Evolutionary conservation across 2,113 vertebrate genomes (phyloP).

Genomic region (Mirza zaza): DNA sequence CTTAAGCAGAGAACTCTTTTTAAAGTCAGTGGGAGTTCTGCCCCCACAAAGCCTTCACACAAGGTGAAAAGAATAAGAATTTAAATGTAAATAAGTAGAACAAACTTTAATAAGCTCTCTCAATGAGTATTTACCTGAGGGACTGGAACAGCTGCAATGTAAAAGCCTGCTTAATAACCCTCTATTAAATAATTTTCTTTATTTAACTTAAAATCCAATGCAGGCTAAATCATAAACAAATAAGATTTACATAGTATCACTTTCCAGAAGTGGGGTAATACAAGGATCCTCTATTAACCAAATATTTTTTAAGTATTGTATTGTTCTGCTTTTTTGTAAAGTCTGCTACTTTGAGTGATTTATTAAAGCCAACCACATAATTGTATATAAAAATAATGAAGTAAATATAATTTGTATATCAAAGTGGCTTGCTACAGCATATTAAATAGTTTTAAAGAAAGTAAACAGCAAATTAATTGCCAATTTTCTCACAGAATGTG

Average conservation of each 20-base stretch:
- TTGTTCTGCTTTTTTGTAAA: constrained; percentile 17
- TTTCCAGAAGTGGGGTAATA: constrained; percentile 19
- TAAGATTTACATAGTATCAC: constrained; percentile 48
- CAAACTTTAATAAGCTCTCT: constrained; percentile 62
- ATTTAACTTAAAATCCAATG: constrained; percentile 66
- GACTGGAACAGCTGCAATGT: constrained; percentile 56
- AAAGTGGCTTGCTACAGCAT: background rate
- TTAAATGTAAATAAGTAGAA: constrained; percentile 37
- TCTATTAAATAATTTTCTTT: constrained; percentile 68
- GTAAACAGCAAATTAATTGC: constrained; percentile 46
- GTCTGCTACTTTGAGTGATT: background rate
- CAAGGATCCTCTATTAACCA: background rate
- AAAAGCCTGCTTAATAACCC: constrained; percentile 71
- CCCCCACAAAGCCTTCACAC: background rate
- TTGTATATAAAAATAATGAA: constrained; percentile 29
- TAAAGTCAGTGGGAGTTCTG: background rate
- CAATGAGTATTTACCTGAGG: constrained; percentile 67
- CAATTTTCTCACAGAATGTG: constrained; percentile 38
- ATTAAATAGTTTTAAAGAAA: constrained; percentile 43
- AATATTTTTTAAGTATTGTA: background rate
- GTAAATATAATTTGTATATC: background rate
- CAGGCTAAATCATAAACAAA: constrained; percentile 44
- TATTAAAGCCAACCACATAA: background rate
- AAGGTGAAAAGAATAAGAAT: constrained; percentile 27
- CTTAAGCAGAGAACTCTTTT: background rate